phyloP scores from a whole-genome alignment of 2,797 vertebrate genomes.

The Todus mexicanus region DNA sequence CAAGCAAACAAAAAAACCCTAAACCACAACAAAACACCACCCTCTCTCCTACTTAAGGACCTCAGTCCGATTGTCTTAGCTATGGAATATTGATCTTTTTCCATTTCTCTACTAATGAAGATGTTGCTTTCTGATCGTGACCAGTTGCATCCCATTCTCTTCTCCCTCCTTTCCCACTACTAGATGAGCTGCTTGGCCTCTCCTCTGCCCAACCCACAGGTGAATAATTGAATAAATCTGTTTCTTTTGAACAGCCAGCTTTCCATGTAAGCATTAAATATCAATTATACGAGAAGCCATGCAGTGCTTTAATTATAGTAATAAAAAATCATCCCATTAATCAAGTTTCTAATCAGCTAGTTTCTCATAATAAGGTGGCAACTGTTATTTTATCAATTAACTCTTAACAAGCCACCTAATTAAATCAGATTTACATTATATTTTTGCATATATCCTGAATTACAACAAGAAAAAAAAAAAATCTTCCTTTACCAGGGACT shows the following conservation, averaged over 20 bases:
- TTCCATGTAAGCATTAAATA: slow-evolving; percentile 51
- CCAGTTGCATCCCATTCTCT: not conserved
- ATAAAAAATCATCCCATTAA: slow-evolving; percentile 68
- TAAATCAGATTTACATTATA: slow-evolving; percentile 12
- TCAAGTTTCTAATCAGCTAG: slow-evolving; percentile 72
- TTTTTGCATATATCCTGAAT: not conserved
- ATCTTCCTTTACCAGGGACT: not conserved
- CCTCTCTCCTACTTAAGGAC: not conserved
- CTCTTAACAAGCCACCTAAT: slow-evolving; percentile 32
- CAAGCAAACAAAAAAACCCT: no score
- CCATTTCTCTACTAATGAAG: not conserved
- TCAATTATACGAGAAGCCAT: slow-evolving; percentile 56
- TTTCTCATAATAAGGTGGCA: slow-evolving; percentile 53
- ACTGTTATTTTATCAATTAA: slow-evolving; percentile 73
- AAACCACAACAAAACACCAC: not conserved
- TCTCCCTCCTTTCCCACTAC: not conserved
- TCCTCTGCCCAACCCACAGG: not conserved
- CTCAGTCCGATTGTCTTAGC: not conserved
- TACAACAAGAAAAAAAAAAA: not conserved
- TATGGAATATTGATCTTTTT: not conserved
- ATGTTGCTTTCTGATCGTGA: not conserved
- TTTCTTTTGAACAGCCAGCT: slow-evolving; percentile 29
- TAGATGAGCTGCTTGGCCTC: not conserved
- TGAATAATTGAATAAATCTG: not conserved
- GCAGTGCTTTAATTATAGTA: slow-evolving; percentile 69